A percentile compares a stretch with the other conserved stretches of the same genome.
Conservation (phyloP, 2,888 invertebrate species). For the Cephus sareptanus region DNA sequence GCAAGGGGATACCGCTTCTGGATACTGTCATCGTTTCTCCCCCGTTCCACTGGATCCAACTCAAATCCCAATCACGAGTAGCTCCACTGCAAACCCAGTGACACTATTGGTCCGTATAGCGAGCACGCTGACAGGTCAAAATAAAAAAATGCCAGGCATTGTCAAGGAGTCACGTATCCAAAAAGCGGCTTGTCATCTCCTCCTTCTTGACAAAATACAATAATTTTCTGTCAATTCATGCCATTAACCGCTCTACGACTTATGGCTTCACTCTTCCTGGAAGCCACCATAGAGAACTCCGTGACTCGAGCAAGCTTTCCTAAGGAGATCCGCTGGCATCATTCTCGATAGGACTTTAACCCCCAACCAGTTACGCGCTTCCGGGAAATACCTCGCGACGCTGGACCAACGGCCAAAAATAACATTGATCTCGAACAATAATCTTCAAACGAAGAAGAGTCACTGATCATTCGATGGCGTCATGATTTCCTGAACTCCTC, state of each 20-base stretch:
- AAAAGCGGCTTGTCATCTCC: constrained; percentile 44
- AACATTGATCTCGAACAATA: neutral
- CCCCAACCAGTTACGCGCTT: neutral
- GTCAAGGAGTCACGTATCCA: constrained; percentile 42
- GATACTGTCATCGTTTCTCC: neutral
- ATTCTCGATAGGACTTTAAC: neutral
- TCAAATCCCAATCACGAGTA: neutral
- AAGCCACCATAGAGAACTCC: neutral
- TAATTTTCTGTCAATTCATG: constrained; percentile 43
- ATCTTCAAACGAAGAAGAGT: neutral
- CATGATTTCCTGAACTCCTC: neutral
- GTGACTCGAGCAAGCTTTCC: neutral
- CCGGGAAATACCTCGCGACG: neutral
- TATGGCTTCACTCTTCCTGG: neutral
- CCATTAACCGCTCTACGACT: constrained; percentile 4
- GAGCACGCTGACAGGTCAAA: constrained; percentile 35
- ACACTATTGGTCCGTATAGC: constrained; percentile 2
- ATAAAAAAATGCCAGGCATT: constrained; percentile 31
- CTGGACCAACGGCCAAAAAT: neutral
- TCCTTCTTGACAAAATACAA: constrained; percentile 27
- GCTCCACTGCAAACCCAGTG: neutral
- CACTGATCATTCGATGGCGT: neutral
- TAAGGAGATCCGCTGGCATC: neutral
- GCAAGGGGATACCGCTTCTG: neutral
- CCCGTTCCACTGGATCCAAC: neutral